Conservation (phyloP, 2,797 vertebrate genomes). For the Channallabes apus region DNA sequence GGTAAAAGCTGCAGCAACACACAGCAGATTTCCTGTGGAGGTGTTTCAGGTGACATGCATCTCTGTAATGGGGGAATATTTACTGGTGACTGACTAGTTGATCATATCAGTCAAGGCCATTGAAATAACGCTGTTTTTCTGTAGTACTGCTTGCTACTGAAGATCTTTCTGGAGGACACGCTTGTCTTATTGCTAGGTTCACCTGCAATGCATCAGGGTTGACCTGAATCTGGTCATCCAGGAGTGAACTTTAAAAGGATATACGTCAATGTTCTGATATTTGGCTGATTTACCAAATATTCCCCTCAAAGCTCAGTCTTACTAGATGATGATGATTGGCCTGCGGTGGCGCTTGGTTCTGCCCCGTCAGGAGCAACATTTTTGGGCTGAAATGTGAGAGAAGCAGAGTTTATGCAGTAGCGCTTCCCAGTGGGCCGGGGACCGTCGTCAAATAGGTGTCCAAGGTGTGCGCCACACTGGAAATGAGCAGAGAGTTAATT, state of each 20-base stretch:
- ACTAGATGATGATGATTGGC: conserved; percentile 42
- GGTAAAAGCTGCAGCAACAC: conserved; percentile 45
- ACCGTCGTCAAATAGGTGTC: conserved; percentile 95
- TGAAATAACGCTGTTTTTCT: conserved; percentile 10
- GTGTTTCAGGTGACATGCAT: conserved; percentile 23
- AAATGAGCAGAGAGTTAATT: conserved; percentile 50
- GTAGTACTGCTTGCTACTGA: conserved; percentile 10
- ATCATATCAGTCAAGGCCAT: conserved; percentile 31
- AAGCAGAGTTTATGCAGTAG: conserved; percentile 96
- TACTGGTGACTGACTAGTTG: conserved; percentile 6
- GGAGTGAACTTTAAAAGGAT: conserved; percentile 26
- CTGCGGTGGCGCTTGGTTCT: conserved; percentile 23
- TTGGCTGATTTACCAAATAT: conserved; percentile 21
- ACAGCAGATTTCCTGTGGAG: conserved; percentile 18
- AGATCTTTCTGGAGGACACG: conserved; percentile 23
- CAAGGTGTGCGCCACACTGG: conserved; percentile 95
- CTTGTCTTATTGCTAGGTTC: conserved; percentile 32
- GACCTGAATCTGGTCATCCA: conserved; percentile 33
- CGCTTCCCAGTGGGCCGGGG: conserved; percentile 91
- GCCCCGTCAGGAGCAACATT: conserved; percentile 46
- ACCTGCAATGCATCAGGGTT: conserved; percentile 36
- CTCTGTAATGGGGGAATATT: conserved; percentile 5
- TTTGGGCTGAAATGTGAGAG: conserved; percentile 80
- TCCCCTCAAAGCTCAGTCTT: conserved; percentile 52
- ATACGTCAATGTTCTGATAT: conserved; percentile 16